Conservation (phyloP, 2,113 vertebrate species). For the Genyomyrus donnyi region DNA sequence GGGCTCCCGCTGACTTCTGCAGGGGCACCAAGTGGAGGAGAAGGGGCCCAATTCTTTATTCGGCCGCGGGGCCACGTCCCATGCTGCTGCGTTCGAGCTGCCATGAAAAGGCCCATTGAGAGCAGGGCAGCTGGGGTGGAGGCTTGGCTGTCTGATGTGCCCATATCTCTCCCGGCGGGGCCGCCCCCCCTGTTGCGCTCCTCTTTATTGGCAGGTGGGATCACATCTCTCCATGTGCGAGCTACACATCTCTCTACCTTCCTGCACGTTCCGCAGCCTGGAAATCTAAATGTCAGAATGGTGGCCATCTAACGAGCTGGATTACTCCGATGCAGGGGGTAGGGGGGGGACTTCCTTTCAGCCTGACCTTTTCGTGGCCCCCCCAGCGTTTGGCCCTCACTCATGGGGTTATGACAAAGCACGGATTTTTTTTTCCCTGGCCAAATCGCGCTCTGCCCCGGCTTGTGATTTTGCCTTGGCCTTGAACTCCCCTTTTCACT, state of each 20-base stretch:
- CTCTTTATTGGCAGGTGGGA: constrained; percentile 41
- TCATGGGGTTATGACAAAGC: not conserved
- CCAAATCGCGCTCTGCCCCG: not conserved
- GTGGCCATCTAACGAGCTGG: not conserved
- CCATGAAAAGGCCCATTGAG: constrained; percentile 56
- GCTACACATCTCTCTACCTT: not conserved
- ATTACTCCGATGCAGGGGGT: not conserved
- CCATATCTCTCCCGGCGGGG: not conserved
- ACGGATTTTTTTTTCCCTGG: not conserved
- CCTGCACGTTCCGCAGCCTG: not conserved
- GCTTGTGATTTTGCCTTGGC: not conserved
- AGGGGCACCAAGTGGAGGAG: not conserved
- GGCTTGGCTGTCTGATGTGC: constrained; percentile 39
- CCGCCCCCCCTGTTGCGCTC: constrained; percentile 31
- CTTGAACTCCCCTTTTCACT: not conserved
- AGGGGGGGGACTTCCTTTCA: not conserved
- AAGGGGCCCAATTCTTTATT: constrained; percentile 29
- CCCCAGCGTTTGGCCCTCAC: not conserved
- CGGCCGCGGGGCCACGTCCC: constrained; percentile 45
- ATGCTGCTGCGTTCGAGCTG: constrained; percentile 44
- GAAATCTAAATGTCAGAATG: not conserved
- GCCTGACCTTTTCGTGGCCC: constrained; percentile 42
- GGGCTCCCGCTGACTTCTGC: not conserved
- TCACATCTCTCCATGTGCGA: not conserved
- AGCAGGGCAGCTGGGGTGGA: constrained; percentile 49